Base-by-base conservation (phyloP, 2,888 invertebrate genomes). In the Portevinia maculata region DNA sequence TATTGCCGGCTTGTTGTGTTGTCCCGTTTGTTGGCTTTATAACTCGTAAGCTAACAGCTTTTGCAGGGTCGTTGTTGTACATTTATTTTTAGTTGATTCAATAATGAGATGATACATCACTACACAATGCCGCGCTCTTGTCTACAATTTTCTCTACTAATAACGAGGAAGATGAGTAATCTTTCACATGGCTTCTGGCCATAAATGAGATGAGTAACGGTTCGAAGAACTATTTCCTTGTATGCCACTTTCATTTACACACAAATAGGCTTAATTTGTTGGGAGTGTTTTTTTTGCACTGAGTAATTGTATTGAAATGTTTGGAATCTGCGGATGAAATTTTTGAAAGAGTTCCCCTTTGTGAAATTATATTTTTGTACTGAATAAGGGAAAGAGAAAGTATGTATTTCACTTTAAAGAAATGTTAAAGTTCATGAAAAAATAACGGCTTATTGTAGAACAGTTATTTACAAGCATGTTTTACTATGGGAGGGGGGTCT, bases 211-310 rank as follows among this genome's bases (percentile, higher is more conserved):
- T 57, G 62, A 78, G 41, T 69, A 59, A 70, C 52, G 30, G 24
- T 21, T 15, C 2, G 34, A 39, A 48, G 46, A 34, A 55, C 30
- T 34, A 34, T 28, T 13, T 39, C 13, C 64, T 46, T 46, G 34
- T 60, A 30, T 67, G 65, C 59, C 65, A 64, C 30, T 37, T 60
- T 52, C 55, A 69, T 76, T 69, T 60, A 60, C 53, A 69, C 53
- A 60, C 46, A 44, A 9, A 53, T 59, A 44, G 37, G 8, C 57
- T 59, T 67, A 21, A 67, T 62, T 44, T 52, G 2, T 2, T 24
- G 3, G 3, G 24, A 5, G 32, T 46, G 46, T 24, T 21, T 41
- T 37, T 32, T 15, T 48, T n/a, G 17, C 17, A 24, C 9, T 55
- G 21, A 21, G 24, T 13, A 30, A 41, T 52, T 19, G 8, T n/a